Base-by-base conservation (phyloP, 2,888 invertebrate species). In the Ormyrus labotus region DNA sequence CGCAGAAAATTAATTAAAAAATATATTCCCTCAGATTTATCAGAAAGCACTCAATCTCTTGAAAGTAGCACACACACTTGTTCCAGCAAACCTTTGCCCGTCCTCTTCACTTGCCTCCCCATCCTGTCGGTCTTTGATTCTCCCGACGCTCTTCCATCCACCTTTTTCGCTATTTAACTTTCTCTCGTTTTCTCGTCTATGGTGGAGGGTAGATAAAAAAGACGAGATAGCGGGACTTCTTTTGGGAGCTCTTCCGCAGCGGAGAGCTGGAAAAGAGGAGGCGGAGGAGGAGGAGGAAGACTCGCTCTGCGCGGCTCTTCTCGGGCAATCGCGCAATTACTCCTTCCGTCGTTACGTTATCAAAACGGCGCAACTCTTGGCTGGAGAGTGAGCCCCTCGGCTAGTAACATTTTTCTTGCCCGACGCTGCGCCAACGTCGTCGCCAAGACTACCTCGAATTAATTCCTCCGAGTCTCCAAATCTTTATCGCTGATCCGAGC, bases 271-370 rank as follows among this genome's bases (percentile, higher is more conserved):
- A 47, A 64, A 58, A 34, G 60, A 64, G 47, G 50, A 58, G 47
- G 11, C 80, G 69, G 50, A 64, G 63, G 57, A 74, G 8, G 47
- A 58, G 50, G 58, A 64, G 47, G 58, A 58, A 61, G 50, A 13
- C 34, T 45, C 45, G 19, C 51, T n/a, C 48, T 8, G 34, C 51
- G 87, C 53, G 65, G 50, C 34, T 34, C 65, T 77, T 73, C 74
- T 71, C 70, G 68, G 71, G 81, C 71, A 63, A 78, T 76, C 78
- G 78, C 67, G 81, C 86, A 87, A 85, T 86, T 86, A 86, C 85
- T 84, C 78, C 82, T 60, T 72, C 83, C 82, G 84, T 84, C 85
- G 83, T 85, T 85, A 84, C 84, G 84, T 85, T 86, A 86, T 86
- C 85, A 84, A 83, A 84, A 84, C 83, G 82, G 78, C 72, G 81